Evolutionary conservation across 1,140 invertebrate species (phyloP).

Genomic region (Bombus impatiens): DNA sequence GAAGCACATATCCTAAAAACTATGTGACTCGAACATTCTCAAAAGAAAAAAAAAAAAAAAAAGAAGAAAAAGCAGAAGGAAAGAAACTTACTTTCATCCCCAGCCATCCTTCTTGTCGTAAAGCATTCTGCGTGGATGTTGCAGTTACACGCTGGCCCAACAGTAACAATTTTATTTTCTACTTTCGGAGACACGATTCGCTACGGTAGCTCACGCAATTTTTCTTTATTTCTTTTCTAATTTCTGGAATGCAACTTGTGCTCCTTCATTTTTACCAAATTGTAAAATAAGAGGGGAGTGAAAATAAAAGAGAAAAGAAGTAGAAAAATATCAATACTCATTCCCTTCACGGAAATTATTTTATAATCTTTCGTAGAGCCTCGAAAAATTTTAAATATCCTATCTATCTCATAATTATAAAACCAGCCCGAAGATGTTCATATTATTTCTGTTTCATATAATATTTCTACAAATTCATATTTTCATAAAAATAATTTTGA

Average conservation of each 20-base stretch:
- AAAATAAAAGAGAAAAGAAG: not conserved
- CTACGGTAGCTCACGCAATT: constrained; percentile 9
- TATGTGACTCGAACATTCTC: not conserved
- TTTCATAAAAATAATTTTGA: no score
- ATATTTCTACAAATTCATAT: no score
- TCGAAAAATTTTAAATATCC: not conserved
- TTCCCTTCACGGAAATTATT: not conserved
- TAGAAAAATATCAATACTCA: not conserved
- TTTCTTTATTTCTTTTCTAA: not conserved
- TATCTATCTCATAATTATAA: not conserved
- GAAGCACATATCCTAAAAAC: not conserved
- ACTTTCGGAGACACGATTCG: constrained; percentile 10
- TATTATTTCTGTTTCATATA: not conserved
- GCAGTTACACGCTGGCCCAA: constrained; percentile 11
- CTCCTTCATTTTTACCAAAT: not conserved
- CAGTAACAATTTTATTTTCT: constrained; percentile 5
- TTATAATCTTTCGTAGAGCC: not conserved
- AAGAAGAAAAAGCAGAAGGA: no score
- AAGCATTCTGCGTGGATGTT: not conserved
- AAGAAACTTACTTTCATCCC: no score
- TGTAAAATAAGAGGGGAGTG: not conserved
- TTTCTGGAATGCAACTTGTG: constrained; percentile 27
- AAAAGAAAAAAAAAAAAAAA: not conserved
- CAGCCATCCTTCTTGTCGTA: no score
- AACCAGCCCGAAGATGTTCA: not conserved